Conservation (phyloP, 1,140 invertebrate genomes). For the Bombus waltoni region DNA sequence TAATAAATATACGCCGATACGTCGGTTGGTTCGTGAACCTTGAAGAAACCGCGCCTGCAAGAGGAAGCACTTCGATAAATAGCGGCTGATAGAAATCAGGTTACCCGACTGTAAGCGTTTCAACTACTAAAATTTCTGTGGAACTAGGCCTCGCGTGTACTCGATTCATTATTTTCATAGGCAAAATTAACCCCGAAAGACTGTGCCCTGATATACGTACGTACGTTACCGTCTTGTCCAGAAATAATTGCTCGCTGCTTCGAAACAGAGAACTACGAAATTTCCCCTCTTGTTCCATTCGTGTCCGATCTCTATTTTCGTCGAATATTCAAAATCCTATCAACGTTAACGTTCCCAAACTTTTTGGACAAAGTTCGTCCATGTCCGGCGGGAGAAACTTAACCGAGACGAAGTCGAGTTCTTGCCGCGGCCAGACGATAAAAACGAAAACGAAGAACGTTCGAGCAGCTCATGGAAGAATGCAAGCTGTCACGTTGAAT, state of each 20-base stretch:
- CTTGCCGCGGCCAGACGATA: too few relatives aligned
- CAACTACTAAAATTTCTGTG: constrained; percentile 17
- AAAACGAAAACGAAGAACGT: neutral
- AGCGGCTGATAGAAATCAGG: constrained; percentile 18
- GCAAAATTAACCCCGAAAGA: constrained; percentile 21
- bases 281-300: neutral
- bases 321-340: neutral
- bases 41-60: neutral
- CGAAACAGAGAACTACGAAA: neutral
- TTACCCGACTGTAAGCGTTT: constrained; percentile 2
- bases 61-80: neutral
- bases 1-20: too few relatives aligned
- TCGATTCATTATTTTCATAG: constrained; percentile 10
- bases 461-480: neutral
- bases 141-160: constrained; percentile 25
- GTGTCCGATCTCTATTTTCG: neutral
- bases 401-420: neutral
- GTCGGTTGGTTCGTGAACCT: neutral
- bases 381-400: neutral
- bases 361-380: neutral
- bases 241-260: neutral
- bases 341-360: neutral
- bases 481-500: constrained; percentile 8
- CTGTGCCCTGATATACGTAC: neutral
- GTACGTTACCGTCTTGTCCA: neutral